Conservation (phyloP, 2,888 invertebrate genomes). For the Steinernema scapterisci region DNA sequence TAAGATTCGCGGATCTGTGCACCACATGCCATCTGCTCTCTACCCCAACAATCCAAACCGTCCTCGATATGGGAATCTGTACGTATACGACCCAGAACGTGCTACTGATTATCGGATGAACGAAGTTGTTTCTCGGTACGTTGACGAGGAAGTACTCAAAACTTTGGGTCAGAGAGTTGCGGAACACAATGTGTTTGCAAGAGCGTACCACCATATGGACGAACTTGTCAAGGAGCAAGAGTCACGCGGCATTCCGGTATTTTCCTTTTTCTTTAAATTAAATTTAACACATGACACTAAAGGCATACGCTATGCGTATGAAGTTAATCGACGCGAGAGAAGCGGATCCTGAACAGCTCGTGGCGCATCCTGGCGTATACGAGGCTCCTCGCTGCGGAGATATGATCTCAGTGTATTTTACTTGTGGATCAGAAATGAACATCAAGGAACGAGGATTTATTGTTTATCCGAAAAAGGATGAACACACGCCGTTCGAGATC, state of each 20-base stretch:
- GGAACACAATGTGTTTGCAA: background rate
- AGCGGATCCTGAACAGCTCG: background rate
- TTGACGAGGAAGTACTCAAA: background rate
- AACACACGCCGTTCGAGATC: background rate
- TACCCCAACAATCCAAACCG: background rate
- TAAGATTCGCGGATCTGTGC: background rate
- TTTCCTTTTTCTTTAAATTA: background rate
- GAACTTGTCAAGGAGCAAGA: background rate
- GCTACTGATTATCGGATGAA: background rate
- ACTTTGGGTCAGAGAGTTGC: background rate
- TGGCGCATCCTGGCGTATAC: background rate
- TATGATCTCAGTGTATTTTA: background rate
- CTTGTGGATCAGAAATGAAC: background rate
- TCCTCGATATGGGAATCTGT: background rate
- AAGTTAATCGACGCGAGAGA: constrained; percentile 3
- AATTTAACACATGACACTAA: background rate
- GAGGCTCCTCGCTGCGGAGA: background rate
- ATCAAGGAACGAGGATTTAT: background rate
- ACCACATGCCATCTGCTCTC: background rate
- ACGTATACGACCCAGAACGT: background rate
- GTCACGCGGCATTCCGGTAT: background rate
- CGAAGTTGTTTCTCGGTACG: background rate
- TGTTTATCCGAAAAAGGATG: constrained; percentile 19
- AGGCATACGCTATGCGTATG: too few relatives aligned
- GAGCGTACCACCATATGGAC: background rate